Conservation (phyloP, 1,140 invertebrate genomes). For the Spodoptera frugiperda region DNA sequence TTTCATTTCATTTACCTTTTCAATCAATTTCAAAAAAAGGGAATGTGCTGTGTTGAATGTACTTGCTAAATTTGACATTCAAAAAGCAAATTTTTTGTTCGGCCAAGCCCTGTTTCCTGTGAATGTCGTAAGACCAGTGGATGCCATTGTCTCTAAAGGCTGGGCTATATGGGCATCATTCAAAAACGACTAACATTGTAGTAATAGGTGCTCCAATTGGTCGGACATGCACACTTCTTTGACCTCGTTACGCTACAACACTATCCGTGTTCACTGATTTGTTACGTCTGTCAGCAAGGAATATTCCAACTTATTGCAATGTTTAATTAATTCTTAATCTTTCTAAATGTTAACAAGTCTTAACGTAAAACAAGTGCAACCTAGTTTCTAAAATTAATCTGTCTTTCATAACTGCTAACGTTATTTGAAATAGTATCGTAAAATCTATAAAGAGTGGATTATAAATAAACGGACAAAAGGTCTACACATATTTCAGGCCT, state of each 20-base stretch:
- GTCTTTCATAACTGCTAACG: no score
- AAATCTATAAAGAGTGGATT: not conserved
- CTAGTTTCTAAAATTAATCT: no score
- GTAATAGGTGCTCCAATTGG: not conserved
- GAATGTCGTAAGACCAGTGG: slow-evolving; percentile 25
- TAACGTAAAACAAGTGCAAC: no score
- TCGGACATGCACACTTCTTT: not conserved
- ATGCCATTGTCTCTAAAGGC: slow-evolving; percentile 1
- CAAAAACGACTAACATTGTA: not conserved
- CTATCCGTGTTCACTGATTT: not conserved
- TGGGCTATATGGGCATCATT: slow-evolving; percentile 7
- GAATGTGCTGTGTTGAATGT: not conserved
- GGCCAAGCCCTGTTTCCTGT: slow-evolving; percentile 14
- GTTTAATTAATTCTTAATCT: not conserved
- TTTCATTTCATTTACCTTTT: no score
- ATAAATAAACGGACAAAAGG: no score
- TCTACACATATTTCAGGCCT: not conserved
- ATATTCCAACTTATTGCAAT: not conserved
- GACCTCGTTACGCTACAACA: slow-evolving; percentile 1
- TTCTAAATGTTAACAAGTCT: no score
- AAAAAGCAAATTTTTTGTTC: not conserved
- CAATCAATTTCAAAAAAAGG: no score
- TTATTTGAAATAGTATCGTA: no score
- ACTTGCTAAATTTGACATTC: not conserved
- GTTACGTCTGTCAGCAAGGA: not conserved